Percentiles rank a stretch among this genome's conserved stretches.
Evolutionary conservation across 2,888 invertebrate species (phyloP).

Genomic region (Drosophila quinaria): DNA sequence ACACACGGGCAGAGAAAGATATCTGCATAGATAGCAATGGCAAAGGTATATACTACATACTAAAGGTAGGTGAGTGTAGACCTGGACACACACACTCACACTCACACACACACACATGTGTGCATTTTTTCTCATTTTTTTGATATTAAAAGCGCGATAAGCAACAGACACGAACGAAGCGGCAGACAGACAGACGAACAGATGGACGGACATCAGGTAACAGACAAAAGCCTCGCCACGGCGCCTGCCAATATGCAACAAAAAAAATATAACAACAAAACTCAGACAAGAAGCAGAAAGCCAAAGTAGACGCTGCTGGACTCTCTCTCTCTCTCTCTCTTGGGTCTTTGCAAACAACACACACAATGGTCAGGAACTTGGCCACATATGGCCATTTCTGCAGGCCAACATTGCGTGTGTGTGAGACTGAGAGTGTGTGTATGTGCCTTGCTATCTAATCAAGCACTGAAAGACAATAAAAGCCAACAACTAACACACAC

Average conservation of each 20-base stretch:
- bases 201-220: slow-evolving; percentile 54
- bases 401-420: slow-evolving; percentile 64
- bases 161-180: slow-evolving; percentile 62
- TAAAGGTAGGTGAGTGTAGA: slow-evolving; percentile 27
- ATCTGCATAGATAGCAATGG: slow-evolving; percentile 73
- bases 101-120: slow-evolving; percentile 25
- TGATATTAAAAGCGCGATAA: slow-evolving; percentile 81
- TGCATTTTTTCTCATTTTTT: slow-evolving; percentile 58
- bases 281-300: slow-evolving; percentile 34
- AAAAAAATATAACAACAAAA: slow-evolving; percentile 27
- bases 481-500: slow-evolving; percentile 52
- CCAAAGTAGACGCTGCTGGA: slow-evolving; percentile 37
- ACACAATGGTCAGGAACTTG: slow-evolving; percentile 71
- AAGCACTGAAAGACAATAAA: slow-evolving; percentile 80
- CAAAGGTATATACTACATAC: slow-evolving; percentile 54
- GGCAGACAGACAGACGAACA: slow-evolving; percentile 22
- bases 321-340: slow-evolving; percentile 27
- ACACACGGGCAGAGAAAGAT: slow-evolving; percentile 69
- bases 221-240: slow-evolving; percentile 62
- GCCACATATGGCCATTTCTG: slow-evolving; percentile 80
- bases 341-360: slow-evolving; percentile 44
- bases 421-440: slow-evolving; percentile 42
- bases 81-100: slow-evolving; percentile 15
- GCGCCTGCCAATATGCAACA: slow-evolving; percentile 68
- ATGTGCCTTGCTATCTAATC: slow-evolving; percentile 75